phyloP scores from a whole-genome alignment of 2,888 invertebrate genomes.

The Lepidocyrtoides sp. region DNA sequence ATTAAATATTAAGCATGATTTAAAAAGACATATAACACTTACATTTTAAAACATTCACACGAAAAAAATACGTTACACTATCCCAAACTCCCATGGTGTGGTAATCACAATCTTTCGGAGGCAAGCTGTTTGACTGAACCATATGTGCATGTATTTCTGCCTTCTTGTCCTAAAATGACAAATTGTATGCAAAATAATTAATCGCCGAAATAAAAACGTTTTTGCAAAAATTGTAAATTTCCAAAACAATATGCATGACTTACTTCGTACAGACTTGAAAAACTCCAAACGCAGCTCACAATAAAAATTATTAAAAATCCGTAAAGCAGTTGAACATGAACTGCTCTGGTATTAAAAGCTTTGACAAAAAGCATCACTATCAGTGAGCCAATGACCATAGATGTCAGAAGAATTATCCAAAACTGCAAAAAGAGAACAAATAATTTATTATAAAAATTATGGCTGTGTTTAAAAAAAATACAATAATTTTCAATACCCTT shows the following conservation, averaged over 20 bases:
- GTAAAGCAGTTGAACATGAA: slow-evolving; percentile 71
- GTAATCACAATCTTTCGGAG: slow-evolving; percentile 84
- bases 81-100: slow-evolving; percentile 76
- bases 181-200: too few relatives aligned
- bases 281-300: slow-evolving; percentile 84
- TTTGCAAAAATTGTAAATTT: too few relatives aligned
- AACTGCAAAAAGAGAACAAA: slow-evolving; percentile 81
- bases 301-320: slow-evolving; percentile 81
- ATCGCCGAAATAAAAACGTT: too few relatives aligned
- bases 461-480: too few relatives aligned
- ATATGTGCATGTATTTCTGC: slow-evolving; percentile 79
- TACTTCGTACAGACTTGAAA: slow-evolving; percentile 79
- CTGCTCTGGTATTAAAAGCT: slow-evolving; percentile 56
- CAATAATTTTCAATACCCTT: too few relatives aligned
- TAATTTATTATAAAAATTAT: too few relatives aligned
- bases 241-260: too few relatives aligned
- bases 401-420: slow-evolving; percentile 75
- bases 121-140: slow-evolving; percentile 72
- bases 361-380: slow-evolving; percentile 70
- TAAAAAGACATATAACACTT: slow-evolving; percentile 56
- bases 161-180: slow-evolving; percentile 70
- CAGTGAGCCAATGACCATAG: slow-evolving; percentile 70
- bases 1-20: not conserved
- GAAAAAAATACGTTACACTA: slow-evolving; percentile 69
- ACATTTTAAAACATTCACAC: slow-evolving; percentile 75